Evolutionary conservation across 2,113 vertebrate genomes (phyloP).

Genomic region (Lepidothrix coronata): DNA sequence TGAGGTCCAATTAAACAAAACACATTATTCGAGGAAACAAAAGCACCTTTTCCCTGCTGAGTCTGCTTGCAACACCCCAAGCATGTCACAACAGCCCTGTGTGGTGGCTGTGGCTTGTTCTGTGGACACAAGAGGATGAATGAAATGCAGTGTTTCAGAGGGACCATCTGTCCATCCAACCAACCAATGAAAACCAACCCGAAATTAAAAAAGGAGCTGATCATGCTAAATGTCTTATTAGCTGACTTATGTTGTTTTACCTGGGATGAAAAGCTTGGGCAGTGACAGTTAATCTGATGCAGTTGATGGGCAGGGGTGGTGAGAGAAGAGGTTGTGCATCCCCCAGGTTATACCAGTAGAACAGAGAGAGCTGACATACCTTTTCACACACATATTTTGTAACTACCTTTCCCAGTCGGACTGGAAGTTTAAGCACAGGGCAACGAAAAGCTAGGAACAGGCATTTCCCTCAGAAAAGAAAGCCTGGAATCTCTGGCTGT

Average conservation of each 20-base stretch:
- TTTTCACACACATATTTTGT: background rate
- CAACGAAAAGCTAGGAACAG: too few relatives aligned
- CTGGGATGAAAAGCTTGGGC: background rate
- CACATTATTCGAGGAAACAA: background rate
- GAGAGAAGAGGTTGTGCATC: background rate
- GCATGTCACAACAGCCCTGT: background rate
- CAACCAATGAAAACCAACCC: background rate
- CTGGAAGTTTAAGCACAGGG: too few relatives aligned
- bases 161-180: background rate
- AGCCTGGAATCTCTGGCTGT: too few relatives aligned
- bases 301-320: background rate
- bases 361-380: background rate
- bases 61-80: background rate
- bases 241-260: background rate
- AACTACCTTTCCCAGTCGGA: background rate
- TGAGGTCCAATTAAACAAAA: background rate
- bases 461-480: too few relatives aligned
- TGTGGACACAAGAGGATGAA: background rate
- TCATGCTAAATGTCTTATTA: background rate
- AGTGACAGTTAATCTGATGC: background rate
- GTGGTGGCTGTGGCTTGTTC: background rate
- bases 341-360: background rate
- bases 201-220: background rate
- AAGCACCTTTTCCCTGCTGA: background rate
- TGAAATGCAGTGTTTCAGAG: background rate